Conservation (phyloP, 2,888 invertebrate genomes). For the Eupithecia vulgata region DNA sequence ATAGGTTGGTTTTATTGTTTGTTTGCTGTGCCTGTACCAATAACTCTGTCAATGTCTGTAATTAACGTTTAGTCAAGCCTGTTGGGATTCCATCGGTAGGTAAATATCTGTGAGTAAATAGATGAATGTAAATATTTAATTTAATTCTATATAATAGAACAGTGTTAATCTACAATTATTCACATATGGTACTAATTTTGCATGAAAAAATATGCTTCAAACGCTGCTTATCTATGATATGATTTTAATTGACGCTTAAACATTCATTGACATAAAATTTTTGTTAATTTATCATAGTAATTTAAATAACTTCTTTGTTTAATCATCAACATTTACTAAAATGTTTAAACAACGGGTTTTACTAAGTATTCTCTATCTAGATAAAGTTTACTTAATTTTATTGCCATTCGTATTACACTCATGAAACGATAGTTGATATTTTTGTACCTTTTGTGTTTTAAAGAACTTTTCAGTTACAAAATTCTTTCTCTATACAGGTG, state of each 20-base stretch:
- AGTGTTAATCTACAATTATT: background rate
- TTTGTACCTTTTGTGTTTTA: background rate
- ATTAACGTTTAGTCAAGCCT: conserved; percentile 38
- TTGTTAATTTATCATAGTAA: background rate
- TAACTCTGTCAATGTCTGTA: conserved; percentile 34
- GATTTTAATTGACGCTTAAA: conserved; percentile 5
- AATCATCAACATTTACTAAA: background rate
- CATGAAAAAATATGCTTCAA: conserved; percentile 27
- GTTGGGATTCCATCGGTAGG: conserved; percentile 31
- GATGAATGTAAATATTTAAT: conserved; percentile 25
- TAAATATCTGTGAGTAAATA: conserved; percentile 38
- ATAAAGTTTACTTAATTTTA: background rate
- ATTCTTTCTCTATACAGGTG: conserved; percentile 85
- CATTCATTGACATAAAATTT: background rate
- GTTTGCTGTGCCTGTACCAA: conserved; percentile 49
- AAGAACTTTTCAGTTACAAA: background rate
- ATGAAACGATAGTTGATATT: background rate
- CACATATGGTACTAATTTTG: background rate
- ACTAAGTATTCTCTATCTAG: background rate
- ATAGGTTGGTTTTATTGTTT: conserved; percentile 88
- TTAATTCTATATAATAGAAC: conserved; percentile 16
- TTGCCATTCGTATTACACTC: background rate
- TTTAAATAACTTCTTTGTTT: background rate
- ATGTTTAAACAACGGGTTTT: background rate
- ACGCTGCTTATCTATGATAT: conserved; percentile 28